Conservation (phyloP, 1,140 invertebrate genomes). For the Magallana gigas region DNA sequence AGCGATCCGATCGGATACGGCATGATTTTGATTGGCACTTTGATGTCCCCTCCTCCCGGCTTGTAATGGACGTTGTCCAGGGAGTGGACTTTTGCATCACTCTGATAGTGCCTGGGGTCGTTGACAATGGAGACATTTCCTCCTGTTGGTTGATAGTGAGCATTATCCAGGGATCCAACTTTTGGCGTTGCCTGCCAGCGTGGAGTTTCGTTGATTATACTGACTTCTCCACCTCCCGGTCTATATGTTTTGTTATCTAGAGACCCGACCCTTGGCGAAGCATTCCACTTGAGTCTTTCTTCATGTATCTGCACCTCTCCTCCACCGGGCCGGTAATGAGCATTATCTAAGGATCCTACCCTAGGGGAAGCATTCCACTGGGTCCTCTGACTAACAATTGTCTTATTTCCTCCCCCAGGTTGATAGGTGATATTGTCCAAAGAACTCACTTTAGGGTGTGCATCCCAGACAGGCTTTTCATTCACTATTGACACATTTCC, state of each 20-base stretch:
- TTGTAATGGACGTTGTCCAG: constrained; percentile 68
- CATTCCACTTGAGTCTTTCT: constrained; percentile 65
- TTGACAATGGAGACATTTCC: constrained; percentile 68
- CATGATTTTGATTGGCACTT: constrained; percentile 60
- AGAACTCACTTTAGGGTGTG: constrained; percentile 69
- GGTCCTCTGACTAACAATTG: constrained; percentile 56
- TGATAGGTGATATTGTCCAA: constrained; percentile 69
- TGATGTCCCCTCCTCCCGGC: constrained; percentile 69
- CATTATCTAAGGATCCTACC: constrained; percentile 72
- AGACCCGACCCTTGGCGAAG: constrained; percentile 81
- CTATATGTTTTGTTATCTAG: constrained; percentile 84
- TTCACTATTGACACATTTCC: constrained; percentile 55
- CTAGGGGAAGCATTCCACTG: constrained; percentile 64
- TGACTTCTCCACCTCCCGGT: constrained; percentile 68
- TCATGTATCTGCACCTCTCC: constrained; percentile 68
- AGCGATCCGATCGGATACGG: constrained; percentile 47
- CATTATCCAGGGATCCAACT: constrained; percentile 84
- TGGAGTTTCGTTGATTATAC: constrained; percentile 66
- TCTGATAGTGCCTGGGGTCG: constrained; percentile 85
- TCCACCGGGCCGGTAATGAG: constrained; percentile 68
- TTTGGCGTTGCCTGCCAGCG: constrained; percentile 70
- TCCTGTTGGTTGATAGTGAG: constrained; percentile 66
- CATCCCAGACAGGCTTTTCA: constrained; percentile 81
- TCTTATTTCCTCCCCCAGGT: constrained; percentile 70
- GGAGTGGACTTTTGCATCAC: constrained; percentile 64